Evolutionary conservation across 2,797 vertebrate species (phyloP).

Genomic region (Onychomys torridus): DNA sequence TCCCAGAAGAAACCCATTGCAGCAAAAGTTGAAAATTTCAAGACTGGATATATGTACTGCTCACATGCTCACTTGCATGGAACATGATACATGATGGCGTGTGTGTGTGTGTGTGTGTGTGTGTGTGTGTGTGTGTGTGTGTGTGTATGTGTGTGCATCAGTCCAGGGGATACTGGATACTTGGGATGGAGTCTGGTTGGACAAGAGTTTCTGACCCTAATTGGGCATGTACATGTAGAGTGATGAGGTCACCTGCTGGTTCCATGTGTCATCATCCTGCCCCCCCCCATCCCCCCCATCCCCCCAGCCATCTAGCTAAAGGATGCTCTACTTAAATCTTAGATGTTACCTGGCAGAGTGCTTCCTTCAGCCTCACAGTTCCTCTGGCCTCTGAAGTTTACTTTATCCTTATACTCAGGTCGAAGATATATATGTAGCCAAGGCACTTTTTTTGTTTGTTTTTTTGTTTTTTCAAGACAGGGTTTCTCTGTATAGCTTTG

Average conservation of each 20-base stretch:
- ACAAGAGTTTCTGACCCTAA: neutral
- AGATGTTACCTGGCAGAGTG: neutral
- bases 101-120: too few relatives aligned
- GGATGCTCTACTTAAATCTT: neutral
- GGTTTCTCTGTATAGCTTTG: too few relatives aligned
- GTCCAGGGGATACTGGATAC: neutral
- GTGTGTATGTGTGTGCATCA: too few relatives aligned
- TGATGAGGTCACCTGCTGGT: neutral
- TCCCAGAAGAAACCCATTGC: neutral
- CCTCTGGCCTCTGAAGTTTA: slow-evolving; percentile 31
- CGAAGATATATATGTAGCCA: slow-evolving; percentile 35
- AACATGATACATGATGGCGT: neutral
- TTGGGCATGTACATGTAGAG: neutral
- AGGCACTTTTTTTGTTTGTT: too few relatives aligned
- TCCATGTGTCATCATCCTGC: neutral
- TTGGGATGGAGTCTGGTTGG: neutral
- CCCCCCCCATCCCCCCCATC: neutral
- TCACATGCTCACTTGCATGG: neutral
- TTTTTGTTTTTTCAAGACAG: too few relatives aligned
- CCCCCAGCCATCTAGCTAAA: neutral
- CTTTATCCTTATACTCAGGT: slow-evolving; percentile 45
- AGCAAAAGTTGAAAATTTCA: neutral
- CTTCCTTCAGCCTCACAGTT: neutral
- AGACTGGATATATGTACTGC: slow-evolving; percentile 37
- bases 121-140: too few relatives aligned